phyloP scores from a whole-genome alignment of 2,797 vertebrate genomes.

The Huso huso region DNA sequence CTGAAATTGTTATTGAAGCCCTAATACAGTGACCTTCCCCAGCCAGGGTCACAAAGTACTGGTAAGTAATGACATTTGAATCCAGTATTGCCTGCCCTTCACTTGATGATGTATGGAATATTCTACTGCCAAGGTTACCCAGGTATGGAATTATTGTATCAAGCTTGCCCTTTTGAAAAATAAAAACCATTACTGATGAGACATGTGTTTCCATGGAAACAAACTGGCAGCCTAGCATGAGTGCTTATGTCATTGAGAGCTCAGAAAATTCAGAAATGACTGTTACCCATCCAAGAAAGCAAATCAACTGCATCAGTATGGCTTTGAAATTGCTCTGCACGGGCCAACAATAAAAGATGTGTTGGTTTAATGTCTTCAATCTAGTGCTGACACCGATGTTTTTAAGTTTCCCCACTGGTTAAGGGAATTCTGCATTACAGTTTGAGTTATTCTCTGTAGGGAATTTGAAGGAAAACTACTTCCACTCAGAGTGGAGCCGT shows the following conservation, averaged over 20 bases:
- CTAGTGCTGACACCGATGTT: conserved; percentile 20
- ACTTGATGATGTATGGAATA: neutral
- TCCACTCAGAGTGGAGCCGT: conserved; percentile 15
- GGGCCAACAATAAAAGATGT: conserved; percentile 24
- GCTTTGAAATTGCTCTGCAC: conserved; percentile 19
- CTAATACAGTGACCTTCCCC: too few relatives aligned
- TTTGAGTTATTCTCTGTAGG: conserved; percentile 23
- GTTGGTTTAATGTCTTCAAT: conserved; percentile 19
- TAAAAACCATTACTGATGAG: conserved; percentile 24
- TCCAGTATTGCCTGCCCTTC: too few relatives aligned
- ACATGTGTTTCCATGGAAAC: conserved; percentile 33
- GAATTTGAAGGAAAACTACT: conserved; percentile 25
- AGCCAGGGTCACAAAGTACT: too few relatives aligned
- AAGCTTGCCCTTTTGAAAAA: conserved; percentile 13
- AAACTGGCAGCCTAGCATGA: conserved; percentile 19
- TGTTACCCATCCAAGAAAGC: conserved; percentile 18
- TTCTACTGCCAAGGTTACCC: conserved; percentile 30
- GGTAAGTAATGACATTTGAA: too few relatives aligned
- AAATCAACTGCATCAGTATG: conserved; percentile 22
- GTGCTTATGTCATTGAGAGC: conserved; percentile 16
- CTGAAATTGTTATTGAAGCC: too few relatives aligned
- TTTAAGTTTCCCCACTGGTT: conserved; percentile 2
- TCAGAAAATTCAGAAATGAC: neutral
- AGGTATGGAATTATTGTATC: conserved; percentile 29
- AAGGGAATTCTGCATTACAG: neutral